A percentile compares a stretch with the other conserved stretches of the same genome.
phyloP scores from a whole-genome alignment of 2,888 invertebrate genomes.

The Oeneis ivallda region DNA sequence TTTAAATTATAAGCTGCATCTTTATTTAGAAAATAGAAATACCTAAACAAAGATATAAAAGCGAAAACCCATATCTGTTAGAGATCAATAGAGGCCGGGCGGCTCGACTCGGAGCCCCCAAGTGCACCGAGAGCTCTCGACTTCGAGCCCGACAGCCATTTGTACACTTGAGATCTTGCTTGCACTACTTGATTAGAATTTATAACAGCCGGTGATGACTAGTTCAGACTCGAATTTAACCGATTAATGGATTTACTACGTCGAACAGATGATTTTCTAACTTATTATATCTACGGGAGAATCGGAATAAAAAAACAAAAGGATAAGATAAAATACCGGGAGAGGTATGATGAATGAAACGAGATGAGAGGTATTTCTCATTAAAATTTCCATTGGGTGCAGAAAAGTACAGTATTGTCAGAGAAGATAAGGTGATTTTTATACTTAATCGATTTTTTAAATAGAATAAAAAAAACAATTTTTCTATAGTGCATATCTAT shows the following conservation, averaged over 20 bases:
- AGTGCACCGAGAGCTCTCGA: constrained; percentile 8
- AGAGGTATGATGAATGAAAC: too few relatives aligned
- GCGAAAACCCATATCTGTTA: background rate
- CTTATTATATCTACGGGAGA: background rate
- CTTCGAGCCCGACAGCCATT: constrained; percentile 10
- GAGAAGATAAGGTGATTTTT: too few relatives aligned
- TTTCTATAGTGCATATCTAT: too few relatives aligned
- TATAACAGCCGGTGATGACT: constrained; percentile 1
- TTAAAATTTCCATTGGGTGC: background rate
- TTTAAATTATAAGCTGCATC: too few relatives aligned
- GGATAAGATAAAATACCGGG: too few relatives aligned
- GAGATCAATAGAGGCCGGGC: background rate
- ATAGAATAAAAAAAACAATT: too few relatives aligned
- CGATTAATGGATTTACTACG: background rate
- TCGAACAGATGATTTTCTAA: background rate
- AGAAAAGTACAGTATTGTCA: background rate
- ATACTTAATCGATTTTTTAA: too few relatives aligned
- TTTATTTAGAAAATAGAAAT: background rate
- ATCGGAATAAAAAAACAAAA: too few relatives aligned
- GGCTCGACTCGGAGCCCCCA: background rate
- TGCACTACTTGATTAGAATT: constrained; percentile 10
- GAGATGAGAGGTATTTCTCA: background rate
- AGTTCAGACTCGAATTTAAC: constrained; percentile 4
- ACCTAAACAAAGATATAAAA: background rate
- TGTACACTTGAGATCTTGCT: constrained; percentile 14